Evolutionary conservation across 2,113 vertebrate species (phyloP).

Genomic region (Promerops cafer): DNA sequence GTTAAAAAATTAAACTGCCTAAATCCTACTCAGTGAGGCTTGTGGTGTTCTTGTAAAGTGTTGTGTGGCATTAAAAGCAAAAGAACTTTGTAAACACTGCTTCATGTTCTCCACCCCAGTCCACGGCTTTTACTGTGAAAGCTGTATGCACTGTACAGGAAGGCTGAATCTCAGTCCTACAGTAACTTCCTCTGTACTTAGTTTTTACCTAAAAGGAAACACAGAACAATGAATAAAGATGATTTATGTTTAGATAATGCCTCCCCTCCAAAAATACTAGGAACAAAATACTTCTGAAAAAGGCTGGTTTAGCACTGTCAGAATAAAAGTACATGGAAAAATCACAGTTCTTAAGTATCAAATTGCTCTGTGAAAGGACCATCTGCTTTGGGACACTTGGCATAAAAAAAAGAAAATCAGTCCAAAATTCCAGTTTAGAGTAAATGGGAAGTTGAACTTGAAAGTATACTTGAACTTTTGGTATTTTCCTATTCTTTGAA

Average conservation of each 20-base stretch:
- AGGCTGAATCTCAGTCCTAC: background rate
- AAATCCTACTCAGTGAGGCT: background rate
- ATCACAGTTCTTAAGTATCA: background rate
- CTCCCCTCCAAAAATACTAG: background rate
- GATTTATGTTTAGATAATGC: background rate
- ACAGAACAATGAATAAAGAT: background rate
- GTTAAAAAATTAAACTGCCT: background rate
- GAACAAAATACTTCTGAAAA: background rate
- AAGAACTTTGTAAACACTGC: background rate
- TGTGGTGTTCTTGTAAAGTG: background rate
- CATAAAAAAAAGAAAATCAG: background rate
- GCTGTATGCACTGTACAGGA: background rate
- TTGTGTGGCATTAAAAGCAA: background rate
- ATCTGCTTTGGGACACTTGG: background rate
- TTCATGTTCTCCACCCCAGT: background rate
- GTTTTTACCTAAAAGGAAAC: background rate
- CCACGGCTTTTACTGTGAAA: background rate
- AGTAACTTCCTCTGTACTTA: background rate
- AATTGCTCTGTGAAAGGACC: background rate
- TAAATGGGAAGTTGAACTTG: background rate
- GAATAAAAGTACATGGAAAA: background rate
- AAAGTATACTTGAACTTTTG: too few species aligned
- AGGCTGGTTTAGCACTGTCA: background rate
- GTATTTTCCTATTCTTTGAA: background rate
- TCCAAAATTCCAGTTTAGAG: background rate